phyloP scores from a whole-genome alignment of 2,113 vertebrate species.

The Vimba vimba region DNA sequence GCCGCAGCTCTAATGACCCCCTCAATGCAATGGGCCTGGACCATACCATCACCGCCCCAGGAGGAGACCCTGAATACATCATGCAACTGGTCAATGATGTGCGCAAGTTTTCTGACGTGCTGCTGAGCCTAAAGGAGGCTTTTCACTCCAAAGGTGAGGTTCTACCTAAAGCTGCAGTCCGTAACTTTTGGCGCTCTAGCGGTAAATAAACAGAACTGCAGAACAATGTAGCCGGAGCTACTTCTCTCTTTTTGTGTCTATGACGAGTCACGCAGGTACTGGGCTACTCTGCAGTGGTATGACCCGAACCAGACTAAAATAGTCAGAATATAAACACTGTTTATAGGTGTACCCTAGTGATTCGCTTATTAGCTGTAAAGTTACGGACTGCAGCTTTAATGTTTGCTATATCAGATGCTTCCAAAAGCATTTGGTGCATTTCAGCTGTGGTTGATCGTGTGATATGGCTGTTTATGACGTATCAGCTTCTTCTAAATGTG shows the following conservation, averaged over 20 bases:
- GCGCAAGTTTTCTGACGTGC: slow-evolving; percentile 83
- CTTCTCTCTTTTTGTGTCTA: no score
- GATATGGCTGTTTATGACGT: neutral
- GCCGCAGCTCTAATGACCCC: slow-evolving; percentile 78
- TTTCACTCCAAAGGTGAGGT: slow-evolving; percentile 77
- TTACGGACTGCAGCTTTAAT: neutral
- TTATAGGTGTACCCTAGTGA: no score
- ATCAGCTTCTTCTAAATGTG: neutral
- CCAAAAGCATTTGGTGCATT: neutral
- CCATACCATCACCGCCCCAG: slow-evolving; percentile 75
- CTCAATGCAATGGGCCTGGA: slow-evolving; percentile 78
- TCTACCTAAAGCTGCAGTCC: neutral
- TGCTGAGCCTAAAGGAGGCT: slow-evolving; percentile 83
- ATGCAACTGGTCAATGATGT: slow-evolving; percentile 83
- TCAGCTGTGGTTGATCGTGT: neutral
- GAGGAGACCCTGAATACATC: slow-evolving; percentile 88
- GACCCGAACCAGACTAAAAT: no score
- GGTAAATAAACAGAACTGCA: no score
- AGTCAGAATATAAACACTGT: no score
- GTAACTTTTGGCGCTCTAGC: no score
- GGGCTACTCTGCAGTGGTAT: no score
- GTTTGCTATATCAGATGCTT: neutral
- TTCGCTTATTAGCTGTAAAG: no score
- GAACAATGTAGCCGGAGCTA: no score
- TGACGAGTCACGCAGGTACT: no score